Percentiles rank a stretch among this genome's conserved stretches.
These are phyloP conservation scores for Spodoptera frugiperda DNA, from an alignment of 1,140 invertebrate genomes.

Conservation along the genomic window DNA sequence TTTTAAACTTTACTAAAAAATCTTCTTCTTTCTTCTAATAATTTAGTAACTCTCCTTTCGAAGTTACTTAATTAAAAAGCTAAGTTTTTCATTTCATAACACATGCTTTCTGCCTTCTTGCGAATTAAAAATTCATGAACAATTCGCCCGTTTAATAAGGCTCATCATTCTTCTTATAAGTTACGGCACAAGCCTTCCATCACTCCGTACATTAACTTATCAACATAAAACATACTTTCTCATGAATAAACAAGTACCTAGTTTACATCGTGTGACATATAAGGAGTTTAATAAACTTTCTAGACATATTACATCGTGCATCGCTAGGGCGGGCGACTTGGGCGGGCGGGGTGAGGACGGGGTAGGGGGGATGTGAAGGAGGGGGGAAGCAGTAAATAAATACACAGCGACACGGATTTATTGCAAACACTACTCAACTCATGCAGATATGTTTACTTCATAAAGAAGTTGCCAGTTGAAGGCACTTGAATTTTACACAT, in stretches of 20 bases:
- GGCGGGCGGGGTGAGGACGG: constrained; percentile 42
- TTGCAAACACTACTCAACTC: constrained; percentile 63
- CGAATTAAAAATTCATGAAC: not conserved
- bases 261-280: constrained; percentile 46
- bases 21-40: too few species aligned
- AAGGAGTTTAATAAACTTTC: constrained; percentile 49
- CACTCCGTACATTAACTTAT: constrained; percentile 38
- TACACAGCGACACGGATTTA: constrained; percentile 66
- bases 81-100: too few species aligned
- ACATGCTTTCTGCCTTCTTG: not conserved
- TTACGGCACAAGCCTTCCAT: not conserved
- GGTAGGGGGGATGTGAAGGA: constrained; percentile 19
- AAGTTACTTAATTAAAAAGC: too few species aligned
- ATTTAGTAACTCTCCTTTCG: too few species aligned
- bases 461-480: constrained; percentile 31
- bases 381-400: constrained; percentile 59
- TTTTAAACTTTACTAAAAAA: too few species aligned
- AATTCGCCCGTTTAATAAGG: constrained; percentile 29
- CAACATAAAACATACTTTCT: constrained; percentile 36
- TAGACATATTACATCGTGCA: constrained; percentile 48
- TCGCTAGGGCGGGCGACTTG: constrained; percentile 49
- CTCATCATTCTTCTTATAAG: constrained; percentile 19
- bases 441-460: constrained; percentile 54
- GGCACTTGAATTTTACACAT: constrained; percentile 18
- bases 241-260: constrained; percentile 48